Evolutionary conservation across 2,113 vertebrate genomes (phyloP).

Genomic region (Gadus chalcogrammus): DNA sequence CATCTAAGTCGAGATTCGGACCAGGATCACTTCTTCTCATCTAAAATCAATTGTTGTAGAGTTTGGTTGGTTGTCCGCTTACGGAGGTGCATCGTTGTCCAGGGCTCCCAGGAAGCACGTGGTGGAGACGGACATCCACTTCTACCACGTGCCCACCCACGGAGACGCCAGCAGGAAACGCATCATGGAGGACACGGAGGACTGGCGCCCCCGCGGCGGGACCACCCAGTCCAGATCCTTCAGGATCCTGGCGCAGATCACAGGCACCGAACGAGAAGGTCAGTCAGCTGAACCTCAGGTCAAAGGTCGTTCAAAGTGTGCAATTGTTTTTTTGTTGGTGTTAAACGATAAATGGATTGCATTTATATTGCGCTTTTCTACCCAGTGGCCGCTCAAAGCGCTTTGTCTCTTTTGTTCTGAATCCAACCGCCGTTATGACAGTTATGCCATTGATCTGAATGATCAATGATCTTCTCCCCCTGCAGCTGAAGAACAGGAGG

Average conservation of each 20-base stretch:
- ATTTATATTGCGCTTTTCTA: too few species aligned
- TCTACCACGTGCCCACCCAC: constrained; percentile 88
- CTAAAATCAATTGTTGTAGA: too few species aligned
- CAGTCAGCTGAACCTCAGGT: not conserved
- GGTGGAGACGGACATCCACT: constrained; percentile 87
- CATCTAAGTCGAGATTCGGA: too few species aligned
- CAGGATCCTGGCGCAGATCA: constrained; percentile 95
- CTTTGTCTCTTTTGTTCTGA: too few species aligned
- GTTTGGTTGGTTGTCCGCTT: too few species aligned
- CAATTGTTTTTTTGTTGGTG: not conserved
- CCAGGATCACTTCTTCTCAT: not conserved
- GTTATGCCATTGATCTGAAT: not conserved
- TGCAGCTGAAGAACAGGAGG: constrained; percentile 49
- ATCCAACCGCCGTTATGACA: not conserved
- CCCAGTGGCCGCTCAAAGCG: too few species aligned
- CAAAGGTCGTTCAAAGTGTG: not conserved
- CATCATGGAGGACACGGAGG: constrained; percentile 92
- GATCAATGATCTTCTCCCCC: not conserved
- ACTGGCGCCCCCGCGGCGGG: constrained; percentile 90
- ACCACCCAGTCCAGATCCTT: constrained; percentile 97
- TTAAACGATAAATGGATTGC: not conserved
- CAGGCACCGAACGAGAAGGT: constrained; percentile 81
- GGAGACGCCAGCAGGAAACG: constrained; percentile 93
- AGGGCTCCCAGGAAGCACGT: constrained; percentile 86
- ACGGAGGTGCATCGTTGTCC: constrained; percentile 16